Conservation (phyloP, 2,113 vertebrate genomes). For the Osmerus eperlanus region DNA sequence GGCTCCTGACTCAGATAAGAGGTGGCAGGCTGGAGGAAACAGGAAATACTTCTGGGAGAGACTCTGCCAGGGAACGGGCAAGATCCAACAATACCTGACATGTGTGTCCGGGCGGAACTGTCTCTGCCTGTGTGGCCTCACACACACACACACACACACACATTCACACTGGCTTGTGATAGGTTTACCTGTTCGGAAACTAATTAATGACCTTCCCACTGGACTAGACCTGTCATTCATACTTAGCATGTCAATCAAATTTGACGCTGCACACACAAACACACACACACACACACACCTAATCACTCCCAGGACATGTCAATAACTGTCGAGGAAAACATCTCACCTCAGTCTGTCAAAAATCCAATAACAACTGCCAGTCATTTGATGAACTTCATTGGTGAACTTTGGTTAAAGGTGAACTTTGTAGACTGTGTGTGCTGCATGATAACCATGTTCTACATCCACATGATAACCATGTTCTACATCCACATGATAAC, state of each 20-base stretch:
- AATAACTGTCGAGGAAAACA: constrained; percentile 12
- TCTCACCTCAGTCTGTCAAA: constrained; percentile 27
- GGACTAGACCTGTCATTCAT: constrained; percentile 33
- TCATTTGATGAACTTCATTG: constrained; percentile 25
- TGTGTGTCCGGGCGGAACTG: constrained; percentile 36
- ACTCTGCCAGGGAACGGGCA: background rate
- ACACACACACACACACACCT: background rate
- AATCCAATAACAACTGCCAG: constrained; percentile 55
- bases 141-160: constrained; percentile 13
- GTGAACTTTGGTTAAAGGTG: too few species aligned
- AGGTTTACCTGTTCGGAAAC: constrained; percentile 30
- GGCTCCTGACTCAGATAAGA: constrained; percentile 32
- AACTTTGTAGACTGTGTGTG: too few species aligned
- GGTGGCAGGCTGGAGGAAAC: background rate
- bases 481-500: too few species aligned
- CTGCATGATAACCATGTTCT: too few species aligned
- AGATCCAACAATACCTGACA: constrained; percentile 21
- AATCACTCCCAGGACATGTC: constrained; percentile 9
- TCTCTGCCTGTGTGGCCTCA: constrained; percentile 21
- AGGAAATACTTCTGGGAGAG: constrained; percentile 12
- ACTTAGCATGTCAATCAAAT: constrained; percentile 45
- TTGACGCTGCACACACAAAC: background rate
- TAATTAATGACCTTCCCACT: constrained; percentile 42
- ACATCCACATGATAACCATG: too few species aligned
- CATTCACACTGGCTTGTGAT: constrained; percentile 18